A percentile compares a stretch with the other conserved stretches of the same genome.
Conservation (phyloP, 2,888 invertebrate species). For the Phortica okadai region DNA sequence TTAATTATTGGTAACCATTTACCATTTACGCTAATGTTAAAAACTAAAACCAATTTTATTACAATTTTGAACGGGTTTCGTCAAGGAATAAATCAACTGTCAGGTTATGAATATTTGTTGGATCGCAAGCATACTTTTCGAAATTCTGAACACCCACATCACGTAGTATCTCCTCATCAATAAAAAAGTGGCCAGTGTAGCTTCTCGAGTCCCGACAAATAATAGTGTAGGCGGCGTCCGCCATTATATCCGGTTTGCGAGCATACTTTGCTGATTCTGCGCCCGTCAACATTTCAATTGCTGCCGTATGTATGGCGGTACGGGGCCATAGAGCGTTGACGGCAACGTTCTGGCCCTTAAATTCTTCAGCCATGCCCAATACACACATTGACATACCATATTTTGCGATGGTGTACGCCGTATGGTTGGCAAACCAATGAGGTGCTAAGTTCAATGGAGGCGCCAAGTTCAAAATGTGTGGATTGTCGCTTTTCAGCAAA, state of each 20-base stretch:
- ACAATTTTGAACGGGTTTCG: conserved; percentile 72
- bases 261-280: conserved; percentile 58
- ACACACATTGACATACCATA: conserved; percentile 99
- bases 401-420: conserved; percentile 98
- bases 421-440: conserved; percentile 91
- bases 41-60: conserved; percentile 24
- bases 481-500: conserved; percentile 89
- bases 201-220: conserved; percentile 82
- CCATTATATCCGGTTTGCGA: conserved; percentile 75
- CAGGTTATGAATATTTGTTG: conserved; percentile 82
- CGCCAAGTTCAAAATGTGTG: conserved; percentile 95
- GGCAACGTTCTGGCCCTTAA: conserved; percentile 87
- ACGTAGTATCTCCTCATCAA: conserved; percentile 92
- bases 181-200: conserved; percentile 91
- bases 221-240: conserved; percentile 73
- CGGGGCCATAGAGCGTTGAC: conserved; percentile 98
- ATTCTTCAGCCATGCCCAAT: conserved; percentile 98
- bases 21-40: no score
- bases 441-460: conserved; percentile 94
- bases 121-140: conserved; percentile 88
- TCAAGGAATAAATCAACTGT: conserved; percentile 91
- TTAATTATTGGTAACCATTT: no score
- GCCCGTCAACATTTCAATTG: conserved; percentile 90
- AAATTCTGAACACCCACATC: conserved; percentile 89
- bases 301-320: conserved; percentile 95